phyloP scores from a whole-genome alignment of 2,888 invertebrate species.

The Pristionchus arcanus region DNA sequence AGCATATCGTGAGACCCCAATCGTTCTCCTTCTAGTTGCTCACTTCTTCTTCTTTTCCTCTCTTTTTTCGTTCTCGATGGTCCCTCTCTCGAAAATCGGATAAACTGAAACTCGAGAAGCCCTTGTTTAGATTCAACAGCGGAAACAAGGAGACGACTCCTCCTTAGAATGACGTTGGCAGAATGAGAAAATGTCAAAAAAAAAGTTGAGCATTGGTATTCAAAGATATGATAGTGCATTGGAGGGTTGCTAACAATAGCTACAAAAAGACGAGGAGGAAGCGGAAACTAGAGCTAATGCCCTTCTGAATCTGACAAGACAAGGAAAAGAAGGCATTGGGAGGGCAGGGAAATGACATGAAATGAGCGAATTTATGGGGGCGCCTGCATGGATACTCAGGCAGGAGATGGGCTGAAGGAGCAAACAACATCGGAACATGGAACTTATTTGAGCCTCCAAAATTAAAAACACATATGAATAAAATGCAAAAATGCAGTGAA shows the following conservation, averaged over 20 bases:
- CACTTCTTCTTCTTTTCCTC: neutral
- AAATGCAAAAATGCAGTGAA: neutral
- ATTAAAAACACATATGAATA: neutral
- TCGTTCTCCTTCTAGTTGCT: neutral
- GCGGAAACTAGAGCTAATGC: neutral
- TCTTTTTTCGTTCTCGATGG: neutral
- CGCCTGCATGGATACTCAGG: neutral
- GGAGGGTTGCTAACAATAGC: no score
- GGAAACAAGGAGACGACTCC: neutral
- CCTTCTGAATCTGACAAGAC: constrained; percentile 33
- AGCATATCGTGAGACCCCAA: constrained; percentile 39
- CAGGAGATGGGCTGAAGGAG: neutral
- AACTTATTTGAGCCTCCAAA: neutral
- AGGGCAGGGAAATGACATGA: neutral
- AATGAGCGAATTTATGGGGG: constrained; percentile 41
- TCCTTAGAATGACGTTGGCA: no score
- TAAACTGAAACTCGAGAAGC: constrained; percentile 31
- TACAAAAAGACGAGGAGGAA: neutral
- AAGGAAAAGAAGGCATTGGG: neutral
- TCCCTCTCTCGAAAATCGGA: constrained; percentile 33
- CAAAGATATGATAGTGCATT: no score
- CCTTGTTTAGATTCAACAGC: constrained; percentile 16
- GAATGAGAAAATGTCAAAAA: no score
- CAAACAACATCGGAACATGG: neutral
- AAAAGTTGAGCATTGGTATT: no score